phyloP scores from a whole-genome alignment of 2,888 invertebrate genomes.

The Carabus problematicus region DNA sequence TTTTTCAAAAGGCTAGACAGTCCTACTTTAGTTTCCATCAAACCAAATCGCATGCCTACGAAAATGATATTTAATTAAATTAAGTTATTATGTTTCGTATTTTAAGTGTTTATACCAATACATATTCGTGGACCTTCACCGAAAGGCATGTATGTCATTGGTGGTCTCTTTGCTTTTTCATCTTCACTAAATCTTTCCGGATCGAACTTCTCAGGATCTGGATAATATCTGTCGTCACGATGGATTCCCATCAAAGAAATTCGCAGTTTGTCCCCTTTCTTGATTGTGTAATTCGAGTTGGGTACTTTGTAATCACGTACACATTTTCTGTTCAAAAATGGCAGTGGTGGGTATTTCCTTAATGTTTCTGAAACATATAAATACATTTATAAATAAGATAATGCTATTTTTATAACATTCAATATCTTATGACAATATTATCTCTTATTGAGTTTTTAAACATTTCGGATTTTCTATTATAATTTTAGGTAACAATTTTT shows the following conservation, averaged over 20 bases:
- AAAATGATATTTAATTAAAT: neutral
- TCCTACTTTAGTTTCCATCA: conserved; percentile 61
- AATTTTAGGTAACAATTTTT: neutral
- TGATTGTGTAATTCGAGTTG: conserved; percentile 9
- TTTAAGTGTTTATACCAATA: conserved; percentile 13
- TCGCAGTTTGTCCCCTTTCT: conserved; percentile 12
- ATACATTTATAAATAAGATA: conserved; percentile 6
- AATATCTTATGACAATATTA: neutral
- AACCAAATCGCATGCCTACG: conserved; percentile 61
- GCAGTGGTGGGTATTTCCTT: conserved; percentile 14
- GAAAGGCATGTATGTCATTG: conserved; percentile 6
- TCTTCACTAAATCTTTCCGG: conserved; percentile 21
- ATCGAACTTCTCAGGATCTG: conserved; percentile 27
- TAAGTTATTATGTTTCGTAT: neutral
- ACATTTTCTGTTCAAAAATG: conserved; percentile 11
- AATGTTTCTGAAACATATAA: conserved; percentile 14
- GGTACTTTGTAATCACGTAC: conserved; percentile 20
- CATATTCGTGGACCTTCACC: conserved; percentile 28
- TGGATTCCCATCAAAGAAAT: conserved; percentile 18
- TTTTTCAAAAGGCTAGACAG: conserved; percentile 58
- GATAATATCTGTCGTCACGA: conserved; percentile 15
- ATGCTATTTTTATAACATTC: neutral
- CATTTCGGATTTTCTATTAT: neutral
- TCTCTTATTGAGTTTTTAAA: neutral
- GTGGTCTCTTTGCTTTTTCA: neutral